Percentiles rank a stretch among this genome's conserved stretches.
Conservation (phyloP, 2,888 invertebrate genomes). For the Abscondita cerata region DNA sequence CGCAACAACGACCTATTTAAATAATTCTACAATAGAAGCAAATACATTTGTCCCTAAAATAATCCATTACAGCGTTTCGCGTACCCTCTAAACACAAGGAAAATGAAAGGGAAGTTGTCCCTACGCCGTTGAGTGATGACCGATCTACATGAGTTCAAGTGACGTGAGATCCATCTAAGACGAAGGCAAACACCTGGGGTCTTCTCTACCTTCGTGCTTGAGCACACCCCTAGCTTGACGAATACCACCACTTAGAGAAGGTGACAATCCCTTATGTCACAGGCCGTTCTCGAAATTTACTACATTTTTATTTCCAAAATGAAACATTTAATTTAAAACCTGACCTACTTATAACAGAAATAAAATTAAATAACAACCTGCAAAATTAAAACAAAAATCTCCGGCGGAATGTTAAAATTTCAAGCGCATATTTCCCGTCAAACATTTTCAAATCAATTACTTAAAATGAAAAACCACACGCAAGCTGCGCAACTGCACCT, state of each 20-base stretch:
- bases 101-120: conserved; percentile 34
- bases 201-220: conserved; percentile 36
- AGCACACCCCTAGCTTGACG: conserved; percentile 44
- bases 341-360: no score
- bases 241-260: conserved; percentile 52
- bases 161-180: conserved; percentile 46
- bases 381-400: no score
- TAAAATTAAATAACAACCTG: no score
- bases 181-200: conserved; percentile 50
- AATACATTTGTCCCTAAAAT: no score
- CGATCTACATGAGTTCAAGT: conserved; percentile 43
- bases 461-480: conserved; percentile 20
- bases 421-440: not conserved
- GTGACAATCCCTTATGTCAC: conserved; percentile 55
- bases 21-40: no score
- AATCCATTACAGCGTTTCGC: no score
- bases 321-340: no score
- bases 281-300: conserved; percentile 45
- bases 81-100: conserved; percentile 11
- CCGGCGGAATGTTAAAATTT: no score
- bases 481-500: conserved; percentile 14
- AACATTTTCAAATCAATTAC: conserved; percentile 20
- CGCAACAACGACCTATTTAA: no score
- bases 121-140: conserved; percentile 43
- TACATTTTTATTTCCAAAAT: not conserved